A percentile compares a stretch with the other conserved stretches of the same genome.
These are phyloP conservation scores for Nothura maculosa DNA, from an alignment of 2,797 vertebrate genomes.

Conservation along the genomic window DNA sequence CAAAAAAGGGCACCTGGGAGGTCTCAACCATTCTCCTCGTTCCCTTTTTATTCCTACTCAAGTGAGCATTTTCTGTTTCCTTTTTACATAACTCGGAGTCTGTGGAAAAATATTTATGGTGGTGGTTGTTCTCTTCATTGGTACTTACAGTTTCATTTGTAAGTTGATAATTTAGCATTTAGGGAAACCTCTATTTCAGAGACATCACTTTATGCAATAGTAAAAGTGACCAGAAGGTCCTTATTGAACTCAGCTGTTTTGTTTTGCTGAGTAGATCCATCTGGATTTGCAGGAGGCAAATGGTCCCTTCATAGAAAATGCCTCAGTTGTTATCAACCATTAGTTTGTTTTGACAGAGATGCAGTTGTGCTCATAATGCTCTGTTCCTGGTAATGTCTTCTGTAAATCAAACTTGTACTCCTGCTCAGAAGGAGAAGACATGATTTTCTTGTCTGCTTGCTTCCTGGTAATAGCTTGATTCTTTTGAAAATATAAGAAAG, in stretches of 20 bases:
- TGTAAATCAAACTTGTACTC: background rate
- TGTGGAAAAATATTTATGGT: background rate
- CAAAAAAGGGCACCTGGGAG: slow-evolving; percentile 84
- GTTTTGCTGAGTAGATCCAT: background rate
- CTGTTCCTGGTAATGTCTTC: background rate
- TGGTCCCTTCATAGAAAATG: background rate
- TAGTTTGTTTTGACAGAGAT: background rate
- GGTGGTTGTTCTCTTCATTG: background rate
- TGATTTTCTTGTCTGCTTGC: background rate
- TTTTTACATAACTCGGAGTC: background rate
- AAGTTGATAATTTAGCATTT: background rate
- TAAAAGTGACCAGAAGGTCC: background rate
- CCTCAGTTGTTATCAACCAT: background rate
- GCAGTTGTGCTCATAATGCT: background rate
- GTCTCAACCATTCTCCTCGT: slow-evolving; percentile 93
- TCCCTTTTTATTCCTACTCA: slow-evolving; percentile 93
- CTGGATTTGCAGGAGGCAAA: background rate
- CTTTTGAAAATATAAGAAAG: background rate
- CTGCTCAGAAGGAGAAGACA: background rate
- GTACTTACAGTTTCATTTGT: background rate
- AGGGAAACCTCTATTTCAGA: background rate
- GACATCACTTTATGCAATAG: background rate
- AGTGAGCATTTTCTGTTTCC: slow-evolving; percentile 77
- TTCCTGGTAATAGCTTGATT: background rate
- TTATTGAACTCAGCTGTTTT: background rate